Evolutionary conservation across 2,113 vertebrate species (phyloP).

Genomic region (Nibea coibor): DNA sequence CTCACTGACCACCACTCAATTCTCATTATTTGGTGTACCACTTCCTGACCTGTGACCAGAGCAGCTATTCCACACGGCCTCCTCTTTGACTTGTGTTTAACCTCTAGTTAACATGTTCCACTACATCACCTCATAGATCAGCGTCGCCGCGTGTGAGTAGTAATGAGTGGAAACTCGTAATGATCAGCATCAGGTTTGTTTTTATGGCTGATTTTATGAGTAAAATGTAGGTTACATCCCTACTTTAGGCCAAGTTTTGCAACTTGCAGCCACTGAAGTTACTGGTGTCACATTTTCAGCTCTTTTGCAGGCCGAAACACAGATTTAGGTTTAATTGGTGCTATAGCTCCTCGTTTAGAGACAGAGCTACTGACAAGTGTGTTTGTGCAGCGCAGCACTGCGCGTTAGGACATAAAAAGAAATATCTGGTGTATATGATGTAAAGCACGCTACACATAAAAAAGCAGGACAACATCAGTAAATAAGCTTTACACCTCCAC

Average conservation of each 20-base stretch:
- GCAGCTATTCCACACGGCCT: neutral
- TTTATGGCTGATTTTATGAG: neutral
- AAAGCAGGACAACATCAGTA: neutral
- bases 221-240: too few species aligned
- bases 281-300: neutral
- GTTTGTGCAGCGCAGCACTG: neutral
- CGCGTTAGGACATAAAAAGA: neutral
- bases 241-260: neutral
- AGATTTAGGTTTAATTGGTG: conserved; percentile 20
- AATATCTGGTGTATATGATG: neutral
- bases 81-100: conserved; percentile 39
- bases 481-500: neutral
- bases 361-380: too few species aligned
- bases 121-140: conserved; percentile 4
- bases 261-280: neutral
- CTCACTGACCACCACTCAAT: conserved; percentile 13
- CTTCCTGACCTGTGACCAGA: conserved; percentile 28
- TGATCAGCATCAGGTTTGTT: neutral
- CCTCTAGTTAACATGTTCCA: conserved; percentile 10
- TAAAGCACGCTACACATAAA: neutral
- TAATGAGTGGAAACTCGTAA: conserved; percentile 12
- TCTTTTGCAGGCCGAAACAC: neutral
- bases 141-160: neutral
- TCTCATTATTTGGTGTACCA: conserved; percentile 35
- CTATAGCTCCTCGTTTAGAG: neutral